Evolutionary conservation across 2,797 vertebrate species (phyloP), one percentile per base, ranked within the genome.

Genomic region (Hydrophis major): DNA sequence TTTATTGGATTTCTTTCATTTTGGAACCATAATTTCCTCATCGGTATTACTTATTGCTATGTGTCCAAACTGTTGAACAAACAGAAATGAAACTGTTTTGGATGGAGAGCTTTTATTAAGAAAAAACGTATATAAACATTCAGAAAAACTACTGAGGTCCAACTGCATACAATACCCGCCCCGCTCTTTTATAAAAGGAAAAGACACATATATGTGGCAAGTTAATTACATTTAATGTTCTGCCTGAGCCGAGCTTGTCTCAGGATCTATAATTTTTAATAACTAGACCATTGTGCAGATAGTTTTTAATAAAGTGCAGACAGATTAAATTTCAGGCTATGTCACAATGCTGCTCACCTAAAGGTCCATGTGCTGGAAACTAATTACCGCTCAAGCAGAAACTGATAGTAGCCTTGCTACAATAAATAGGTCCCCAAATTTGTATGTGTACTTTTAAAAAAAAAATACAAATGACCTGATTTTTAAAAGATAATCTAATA

Each of bases 31-130:
- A 95, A 97, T 97, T 97, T 96, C 88, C 94, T 96, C 69, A 97
- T 97, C 95, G 96, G 61, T 88, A 94, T 89, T 92, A 94, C 28
- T 12, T 91, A 86, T 63, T 87, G 94, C 92, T 95, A 96, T 97
- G 95, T 90, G 90, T 42, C 92, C 95, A 95, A 95, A 86, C 74
- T 66, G 88, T 93, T 93, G 89, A 89, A 95, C 91, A 63, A 95
- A 95, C 97, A 97, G 97, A 98, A 98, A 98, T 98, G 96, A 97
- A 97, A 97, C 90, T 96, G 25, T 90, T 95, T 96, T 94, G 94
- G 95, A 96, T 95, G 93, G 94, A 92, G 86, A 93, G 86, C 89
- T 95, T 95, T 96, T 95, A 93, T 94, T 96, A 96, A 91, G 91
- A 78, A 83, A 37, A 37, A 57, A 57, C 61, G 53, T 2, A 28